Conservation (phyloP, 1,140 invertebrate genomes). For the Monomorium pharaonis region DNA sequence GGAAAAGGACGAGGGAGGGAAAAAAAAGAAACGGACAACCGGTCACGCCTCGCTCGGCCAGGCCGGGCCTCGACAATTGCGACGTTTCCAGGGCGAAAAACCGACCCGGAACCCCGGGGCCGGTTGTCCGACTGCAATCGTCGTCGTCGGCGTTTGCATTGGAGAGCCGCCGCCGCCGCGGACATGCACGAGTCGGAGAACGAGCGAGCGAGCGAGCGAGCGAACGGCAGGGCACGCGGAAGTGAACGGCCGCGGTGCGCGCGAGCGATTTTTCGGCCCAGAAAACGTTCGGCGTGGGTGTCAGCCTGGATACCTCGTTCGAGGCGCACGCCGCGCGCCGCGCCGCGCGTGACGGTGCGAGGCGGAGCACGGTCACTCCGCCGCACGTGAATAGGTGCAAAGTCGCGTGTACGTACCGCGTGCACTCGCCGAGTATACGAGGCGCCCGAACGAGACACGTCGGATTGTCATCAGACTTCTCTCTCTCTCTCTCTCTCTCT, state of each 20-base stretch:
- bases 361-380: constrained; percentile 65
- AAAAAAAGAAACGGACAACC: constrained; percentile 61
- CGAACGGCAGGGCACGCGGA: constrained; percentile 75
- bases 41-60: constrained; percentile 72
- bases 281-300: constrained; percentile 77
- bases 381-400: constrained; percentile 64
- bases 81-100: constrained; percentile 78
- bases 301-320: constrained; percentile 78
- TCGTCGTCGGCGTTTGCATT: constrained; percentile 8
- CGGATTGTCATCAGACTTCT: not conserved
- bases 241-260: constrained; percentile 76
- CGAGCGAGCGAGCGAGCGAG: not conserved
- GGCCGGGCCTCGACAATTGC: constrained; percentile 71
- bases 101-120: constrained; percentile 72
- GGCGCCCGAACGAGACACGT: not conserved
- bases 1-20: constrained; percentile 5
- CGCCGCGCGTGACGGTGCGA: not conserved
- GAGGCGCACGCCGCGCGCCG: constrained; percentile 59
- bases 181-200: not conserved
- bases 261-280: constrained; percentile 79
- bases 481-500: not conserved
- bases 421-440: not conserved
- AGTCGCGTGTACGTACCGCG: constrained; percentile 32
- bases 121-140: constrained; percentile 38
- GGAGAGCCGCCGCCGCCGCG: not conserved